Conservation (phyloP, 2,113 vertebrate species). For the Conger conger region DNA sequence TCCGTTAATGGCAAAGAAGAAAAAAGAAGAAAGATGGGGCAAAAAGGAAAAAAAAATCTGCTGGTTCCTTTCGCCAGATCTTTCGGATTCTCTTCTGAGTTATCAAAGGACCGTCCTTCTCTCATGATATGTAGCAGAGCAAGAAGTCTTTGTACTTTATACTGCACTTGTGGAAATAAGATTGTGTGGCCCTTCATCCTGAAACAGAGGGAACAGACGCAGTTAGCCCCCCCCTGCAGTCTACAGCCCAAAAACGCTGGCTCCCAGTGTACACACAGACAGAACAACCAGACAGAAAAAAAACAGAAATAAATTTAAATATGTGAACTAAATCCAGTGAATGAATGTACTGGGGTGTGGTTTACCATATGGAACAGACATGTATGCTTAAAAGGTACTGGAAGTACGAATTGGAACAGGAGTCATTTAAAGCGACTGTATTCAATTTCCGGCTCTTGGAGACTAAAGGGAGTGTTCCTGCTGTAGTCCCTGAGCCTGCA, state of each 20-base stretch:
- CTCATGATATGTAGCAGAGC: constrained; percentile 80
- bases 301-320: constrained; percentile 44
- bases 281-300: constrained; percentile 53
- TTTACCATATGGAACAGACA: constrained; percentile 64
- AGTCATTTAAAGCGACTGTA: constrained; percentile 56
- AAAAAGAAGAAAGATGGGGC: constrained; percentile 33
- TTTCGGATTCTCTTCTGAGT: constrained; percentile 65
- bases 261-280: not conserved
- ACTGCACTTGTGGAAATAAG: constrained; percentile 83
- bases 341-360: constrained; percentile 52
- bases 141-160: constrained; percentile 76
- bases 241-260: not conserved
- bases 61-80: constrained; percentile 66
- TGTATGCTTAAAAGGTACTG: constrained; percentile 49
- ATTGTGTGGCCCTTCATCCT: constrained; percentile 76
- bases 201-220: constrained; percentile 28
- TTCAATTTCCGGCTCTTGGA: constrained; percentile 16
- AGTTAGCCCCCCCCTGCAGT: not conserved
- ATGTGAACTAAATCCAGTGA: constrained; percentile 61
- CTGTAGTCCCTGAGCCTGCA: not conserved
- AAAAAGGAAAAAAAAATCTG: constrained; percentile 35
- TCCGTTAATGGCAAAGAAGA: constrained; percentile 69
- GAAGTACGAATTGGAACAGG: constrained; percentile 50
- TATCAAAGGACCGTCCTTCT: constrained; percentile 74
- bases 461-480: not conserved